Evolutionary conservation across 2,113 vertebrate genomes (phyloP), one percentile per base, ranked within the genome.

Genomic region (Prolemur simus): DNA sequence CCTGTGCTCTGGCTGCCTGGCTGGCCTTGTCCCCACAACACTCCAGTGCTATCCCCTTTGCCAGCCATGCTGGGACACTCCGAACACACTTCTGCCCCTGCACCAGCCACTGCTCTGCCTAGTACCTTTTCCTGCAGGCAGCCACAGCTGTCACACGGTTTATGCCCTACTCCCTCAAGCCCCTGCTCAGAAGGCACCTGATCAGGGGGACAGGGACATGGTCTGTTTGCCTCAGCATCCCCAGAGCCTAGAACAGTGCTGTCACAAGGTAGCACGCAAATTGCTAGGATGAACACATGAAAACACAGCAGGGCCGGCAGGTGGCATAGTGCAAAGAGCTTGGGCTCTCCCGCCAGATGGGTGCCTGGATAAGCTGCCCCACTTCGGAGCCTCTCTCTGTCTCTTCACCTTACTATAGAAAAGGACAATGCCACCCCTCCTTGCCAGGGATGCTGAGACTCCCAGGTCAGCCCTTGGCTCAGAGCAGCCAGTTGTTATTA

Each of bases 201-300:
- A 52, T 3, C 6, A 5, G 60, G 63, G 83, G 5, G 68, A 49
- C 45, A 29, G n/a, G 34, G 32, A 49, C 7, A 1, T 0, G 0
- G 42, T 0, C 82, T 17, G 20, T 27, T 0, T 58, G 23, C 76
- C 49, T 45, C 23, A 32, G 71, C 10, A 5, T 42, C 21, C 52
- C 45, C 23, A 71, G 92, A 7, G 10, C 64, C 92, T 12, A 42
- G 13, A 49, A 37, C 32, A 39, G 60, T 5, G 20, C 42, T 3
- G 34, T n/a, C 42, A 66, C 37, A 5, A 29, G 52, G 11, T 0
- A 32, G 37, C 3, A 3, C 0, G 17, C 17, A 6, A 1, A 1
- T 1, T 29, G n/a, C 45, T 8, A 2, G 37, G 17, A 11, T 6
- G 32, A 0, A 23, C 11, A 17, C 14, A 0, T 0, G 13, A 14